Evolutionary conservation across 2,113 vertebrate genomes (phyloP), one percentile per base, ranked within the genome.

Genomic region (Pavo muticus): DNA sequence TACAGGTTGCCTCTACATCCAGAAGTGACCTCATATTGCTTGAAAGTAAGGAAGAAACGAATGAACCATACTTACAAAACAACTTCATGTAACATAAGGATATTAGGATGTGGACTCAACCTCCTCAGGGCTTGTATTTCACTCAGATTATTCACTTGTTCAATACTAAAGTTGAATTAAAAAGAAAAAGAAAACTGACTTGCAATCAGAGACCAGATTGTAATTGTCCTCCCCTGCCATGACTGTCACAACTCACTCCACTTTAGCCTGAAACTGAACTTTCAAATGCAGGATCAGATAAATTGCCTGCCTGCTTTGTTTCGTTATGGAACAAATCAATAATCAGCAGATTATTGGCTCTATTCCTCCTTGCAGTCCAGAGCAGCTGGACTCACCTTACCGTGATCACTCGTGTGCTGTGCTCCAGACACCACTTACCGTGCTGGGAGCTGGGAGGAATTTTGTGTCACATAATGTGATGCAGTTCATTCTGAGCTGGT

Each of bases 121-220:
- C 94, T 96, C 79, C 97, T 97, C 91, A 98, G 96, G 0, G 96
- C 98, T 96, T 97, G 97, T 35, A 98, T 93, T 95, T 98, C 97
- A 44, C 97, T 96, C 27, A 98, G 95, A 64, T 71, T 97, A 93
- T 97, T 98, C 75, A 98, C 98, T 77, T 98, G 97, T 70, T 98
- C 98, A 23, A 97, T 71, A 77, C 96, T 98, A 29, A 83, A 44
- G 17, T 29, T 48, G 17, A 78, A 84, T 91, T 54, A 40, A 76
- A 93, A 84, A 97, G 17, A 83, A 67, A 93, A 85, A 25, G 48
- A 86, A 60, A 39, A 56, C 42, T 68, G 61, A 57, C 47, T 68
- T 79, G 52, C 65, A 69, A 10, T 35, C 52, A 75, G 23, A 40
- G 19, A 57, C 70, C 64, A 35, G 21, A 44, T 70, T 65, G 50